phyloP scores from a whole-genome alignment of 1,140 invertebrate species.

The Lutraria rhynchaena region DNA sequence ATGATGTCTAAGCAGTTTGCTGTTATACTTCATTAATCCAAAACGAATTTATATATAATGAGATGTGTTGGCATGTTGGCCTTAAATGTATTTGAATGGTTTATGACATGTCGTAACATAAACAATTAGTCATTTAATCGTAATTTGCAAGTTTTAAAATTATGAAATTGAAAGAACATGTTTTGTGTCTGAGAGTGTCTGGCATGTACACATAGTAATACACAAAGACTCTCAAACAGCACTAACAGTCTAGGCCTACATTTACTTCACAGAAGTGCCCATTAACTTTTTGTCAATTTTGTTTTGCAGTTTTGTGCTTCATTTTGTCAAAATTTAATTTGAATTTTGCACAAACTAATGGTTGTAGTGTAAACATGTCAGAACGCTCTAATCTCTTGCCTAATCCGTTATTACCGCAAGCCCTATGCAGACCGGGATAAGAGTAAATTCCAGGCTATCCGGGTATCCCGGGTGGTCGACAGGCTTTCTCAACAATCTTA shows the following conservation, averaged over 20 bases:
- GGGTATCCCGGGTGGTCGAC: slow-evolving; percentile 17
- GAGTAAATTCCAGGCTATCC: slow-evolving; percentile 26
- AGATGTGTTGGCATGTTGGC: too few species aligned
- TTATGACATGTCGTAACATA: too few species aligned
- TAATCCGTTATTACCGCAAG: slow-evolving; percentile 35
- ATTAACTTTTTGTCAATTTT: slow-evolving; percentile 50
- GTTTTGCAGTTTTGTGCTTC: slow-evolving; percentile 54
- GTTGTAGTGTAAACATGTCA: slow-evolving; percentile 56
- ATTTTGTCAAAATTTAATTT: slow-evolving; percentile 57
- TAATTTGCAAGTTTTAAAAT: too few species aligned
- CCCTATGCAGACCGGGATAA: slow-evolving; percentile 17
- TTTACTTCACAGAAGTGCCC: slow-evolving; percentile 25
- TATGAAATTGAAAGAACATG: too few species aligned
- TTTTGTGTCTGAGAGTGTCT: too few species aligned
- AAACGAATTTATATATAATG: too few species aligned
- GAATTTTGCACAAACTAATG: slow-evolving; percentile 57
- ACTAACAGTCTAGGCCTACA: slow-evolving; percentile 10
- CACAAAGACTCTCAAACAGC: not conserved
- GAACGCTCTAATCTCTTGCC: slow-evolving; percentile 42
- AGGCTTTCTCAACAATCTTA: slow-evolving; percentile 18
- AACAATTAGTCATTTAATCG: too few species aligned
- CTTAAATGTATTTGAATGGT: too few species aligned
- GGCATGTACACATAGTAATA: not conserved
- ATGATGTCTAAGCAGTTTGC: too few species aligned
- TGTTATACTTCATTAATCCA: too few species aligned